Percentiles rank a stretch among this genome's conserved stretches.
These are phyloP conservation scores for Trissolcus basalis DNA, from an alignment of 1,140 invertebrate genomes.

Conservation along the genomic window DNA sequence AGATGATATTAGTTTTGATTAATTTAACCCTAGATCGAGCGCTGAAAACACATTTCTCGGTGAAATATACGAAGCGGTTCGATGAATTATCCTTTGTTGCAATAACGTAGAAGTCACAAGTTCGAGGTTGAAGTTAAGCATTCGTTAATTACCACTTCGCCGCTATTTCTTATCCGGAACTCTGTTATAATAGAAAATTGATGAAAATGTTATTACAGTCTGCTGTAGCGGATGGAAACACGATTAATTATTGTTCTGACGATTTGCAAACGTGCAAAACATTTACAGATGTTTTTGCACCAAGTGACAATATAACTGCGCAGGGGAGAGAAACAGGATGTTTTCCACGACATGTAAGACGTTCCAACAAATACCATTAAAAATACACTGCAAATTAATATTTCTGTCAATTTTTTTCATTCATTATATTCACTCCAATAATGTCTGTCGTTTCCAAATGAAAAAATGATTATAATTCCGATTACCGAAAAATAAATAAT, in stretches of 20 bases:
- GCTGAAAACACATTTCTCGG: conserved; percentile 49
- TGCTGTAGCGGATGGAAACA: conserved; percentile 39
- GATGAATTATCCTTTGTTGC: conserved; percentile 48
- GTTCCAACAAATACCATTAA: no score
- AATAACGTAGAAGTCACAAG: conserved; percentile 45
- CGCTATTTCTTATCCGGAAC: conserved; percentile 46
- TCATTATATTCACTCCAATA: no score
- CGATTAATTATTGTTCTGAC: conserved; percentile 53
- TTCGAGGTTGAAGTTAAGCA: conserved; percentile 51
- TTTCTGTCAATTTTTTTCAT: no score
- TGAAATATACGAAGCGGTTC: conserved; percentile 48
- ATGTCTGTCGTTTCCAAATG: no score
- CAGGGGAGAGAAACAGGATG: no score
- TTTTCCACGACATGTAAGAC: no score
- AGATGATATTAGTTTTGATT: conserved; percentile 54
- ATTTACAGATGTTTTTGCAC: conserved; percentile 17
- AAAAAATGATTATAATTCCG: no score
- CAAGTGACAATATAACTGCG: no score
- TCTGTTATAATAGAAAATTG: conserved; percentile 51
- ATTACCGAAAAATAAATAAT: no score
- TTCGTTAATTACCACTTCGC: conserved; percentile 49
- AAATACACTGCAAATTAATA: no score
- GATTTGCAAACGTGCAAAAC: conserved; percentile 27
- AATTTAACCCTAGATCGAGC: conserved; percentile 48
- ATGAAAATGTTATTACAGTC: conserved; percentile 55